phyloP scores from a whole-genome alignment of 2,888 invertebrate species.

The Epinotia bilunana region DNA sequence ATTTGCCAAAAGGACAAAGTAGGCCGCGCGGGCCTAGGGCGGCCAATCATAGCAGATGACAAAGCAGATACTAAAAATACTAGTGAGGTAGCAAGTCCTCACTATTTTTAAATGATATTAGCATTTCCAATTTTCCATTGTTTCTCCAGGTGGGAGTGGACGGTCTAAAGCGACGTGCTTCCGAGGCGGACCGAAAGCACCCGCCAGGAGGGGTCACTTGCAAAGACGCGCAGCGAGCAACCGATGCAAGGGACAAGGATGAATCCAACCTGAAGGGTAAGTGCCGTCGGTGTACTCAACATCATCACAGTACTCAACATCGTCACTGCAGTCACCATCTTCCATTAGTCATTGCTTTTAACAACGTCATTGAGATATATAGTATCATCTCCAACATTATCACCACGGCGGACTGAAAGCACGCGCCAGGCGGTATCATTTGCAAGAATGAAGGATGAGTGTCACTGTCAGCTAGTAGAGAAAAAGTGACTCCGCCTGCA shows the following conservation, averaged over 20 bases:
- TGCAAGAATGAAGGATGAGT: too few relatives aligned
- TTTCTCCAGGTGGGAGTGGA: constrained; percentile 64
- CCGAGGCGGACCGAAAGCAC: constrained; percentile 66
- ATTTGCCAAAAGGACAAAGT: too few relatives aligned
- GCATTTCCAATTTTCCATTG: neutral
- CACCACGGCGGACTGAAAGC: neutral
- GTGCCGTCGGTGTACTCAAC: constrained; percentile 51
- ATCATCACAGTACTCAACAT: neutral
- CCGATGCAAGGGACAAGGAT: constrained; percentile 64
- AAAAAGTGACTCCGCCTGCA: too few relatives aligned
- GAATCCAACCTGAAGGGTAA: constrained; percentile 66
- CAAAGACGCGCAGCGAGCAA: constrained; percentile 68
- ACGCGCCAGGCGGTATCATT: constrained; percentile 2
- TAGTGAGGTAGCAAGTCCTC: too few relatives aligned
- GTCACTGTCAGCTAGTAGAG: too few relatives aligned
- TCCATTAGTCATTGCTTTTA: too few relatives aligned
- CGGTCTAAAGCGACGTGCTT: constrained; percentile 65
- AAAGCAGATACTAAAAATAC: too few relatives aligned
- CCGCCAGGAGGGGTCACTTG: constrained; percentile 75
- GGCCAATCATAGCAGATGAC: too few relatives aligned
- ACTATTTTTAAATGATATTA: too few relatives aligned
- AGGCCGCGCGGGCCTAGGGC: too few relatives aligned
- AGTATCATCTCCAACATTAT: too few relatives aligned
- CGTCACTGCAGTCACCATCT: neutral
- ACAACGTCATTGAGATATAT: too few relatives aligned